These are phyloP conservation scores for Heliconius aoede DNA, from an alignment of 2,888 invertebrate species.

Conservation along the genomic window DNA sequence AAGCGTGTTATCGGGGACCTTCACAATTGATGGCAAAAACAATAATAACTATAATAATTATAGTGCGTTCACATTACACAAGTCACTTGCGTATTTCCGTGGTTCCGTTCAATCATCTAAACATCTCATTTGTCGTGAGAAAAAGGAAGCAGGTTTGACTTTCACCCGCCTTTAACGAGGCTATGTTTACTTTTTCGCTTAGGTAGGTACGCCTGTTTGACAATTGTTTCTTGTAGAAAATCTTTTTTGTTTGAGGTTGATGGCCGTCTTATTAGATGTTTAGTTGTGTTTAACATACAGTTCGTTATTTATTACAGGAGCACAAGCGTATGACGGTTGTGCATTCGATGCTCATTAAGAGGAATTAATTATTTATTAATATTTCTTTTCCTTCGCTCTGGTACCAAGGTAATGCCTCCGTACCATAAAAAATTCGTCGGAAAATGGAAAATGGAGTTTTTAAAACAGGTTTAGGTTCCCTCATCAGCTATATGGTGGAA, in stretches of 20 bases:
- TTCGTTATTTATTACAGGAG: background rate
- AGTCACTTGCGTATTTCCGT: slow-evolving; percentile 49
- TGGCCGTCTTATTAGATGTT: slow-evolving; percentile 8
- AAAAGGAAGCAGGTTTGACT: slow-evolving; percentile 64
- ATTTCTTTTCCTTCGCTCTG: too few relatives aligned
- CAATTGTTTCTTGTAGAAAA: slow-evolving; percentile 56
- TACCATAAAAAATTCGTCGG: too few relatives aligned
- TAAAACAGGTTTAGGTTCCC: too few relatives aligned
- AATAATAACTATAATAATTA: slow-evolving; percentile 39
- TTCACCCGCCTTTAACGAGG: slow-evolving; percentile 64
- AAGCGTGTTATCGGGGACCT: slow-evolving; percentile 41
- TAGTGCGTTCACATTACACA: slow-evolving; percentile 46
- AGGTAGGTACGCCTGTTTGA: slow-evolving; percentile 44
- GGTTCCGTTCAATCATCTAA: slow-evolving; percentile 61
- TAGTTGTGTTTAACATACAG: background rate
- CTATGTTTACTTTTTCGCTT: slow-evolving; percentile 59
- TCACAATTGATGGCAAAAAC: slow-evolving; percentile 46
- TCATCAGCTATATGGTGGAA: too few relatives aligned
- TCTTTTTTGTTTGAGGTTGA: slow-evolving; percentile 34
- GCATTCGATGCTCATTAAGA: too few relatives aligned
- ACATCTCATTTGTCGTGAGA: slow-evolving; percentile 65
- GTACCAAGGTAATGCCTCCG: too few relatives aligned
- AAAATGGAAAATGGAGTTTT: too few relatives aligned
- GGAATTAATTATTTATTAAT: too few relatives aligned
- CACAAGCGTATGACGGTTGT: too few relatives aligned